Percentiles rank a stretch among this genome's conserved stretches.
These are phyloP conservation scores for Chelon auratus DNA, from an alignment of 2,797 vertebrate species.

Conservation along the genomic window DNA sequence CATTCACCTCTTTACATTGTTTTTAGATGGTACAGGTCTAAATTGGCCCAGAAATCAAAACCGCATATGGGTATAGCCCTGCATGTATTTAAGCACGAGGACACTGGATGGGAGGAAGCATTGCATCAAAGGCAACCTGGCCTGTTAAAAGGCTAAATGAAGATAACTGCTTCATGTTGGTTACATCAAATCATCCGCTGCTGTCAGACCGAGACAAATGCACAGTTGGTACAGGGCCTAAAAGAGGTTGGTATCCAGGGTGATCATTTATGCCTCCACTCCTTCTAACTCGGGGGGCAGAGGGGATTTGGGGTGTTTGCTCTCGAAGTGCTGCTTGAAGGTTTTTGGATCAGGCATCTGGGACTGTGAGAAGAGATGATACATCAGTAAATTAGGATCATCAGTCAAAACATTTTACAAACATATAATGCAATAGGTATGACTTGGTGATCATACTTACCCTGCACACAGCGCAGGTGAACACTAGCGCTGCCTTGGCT, in stretches of 20 bases:
- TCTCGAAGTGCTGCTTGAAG: conserved; percentile 98
- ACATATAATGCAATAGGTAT: too few species aligned
- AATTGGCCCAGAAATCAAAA: conserved; percentile 40
- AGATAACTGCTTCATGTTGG: conserved; percentile 43
- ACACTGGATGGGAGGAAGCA: conserved; percentile 59
- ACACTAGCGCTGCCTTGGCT: conserved; percentile 93
- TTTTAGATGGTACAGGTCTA: conserved; percentile 40
- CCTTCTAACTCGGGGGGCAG: conserved; percentile 92
- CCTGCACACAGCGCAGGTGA: conserved; percentile 86
- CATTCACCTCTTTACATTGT: conserved; percentile 44
- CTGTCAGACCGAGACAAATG: conserved; percentile 58
- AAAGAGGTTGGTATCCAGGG: conserved; percentile 45
- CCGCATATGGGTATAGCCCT: conserved; percentile 12
- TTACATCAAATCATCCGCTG: conserved; percentile 60
- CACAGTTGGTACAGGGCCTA: conserved; percentile 59
- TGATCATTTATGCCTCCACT: conserved; percentile 89
- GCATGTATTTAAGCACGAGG: conserved; percentile 44
- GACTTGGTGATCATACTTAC: conserved; percentile 51
- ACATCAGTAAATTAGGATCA: conserved; percentile 5
- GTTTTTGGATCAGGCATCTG: conserved; percentile 99
- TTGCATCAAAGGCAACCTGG: conserved; percentile 51
- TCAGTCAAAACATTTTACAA: not conserved
- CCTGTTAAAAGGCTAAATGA: conserved; percentile 45
- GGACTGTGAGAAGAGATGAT: conserved; percentile 81
- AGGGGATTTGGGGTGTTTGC: conserved; percentile 96